Evolutionary conservation across 2,797 vertebrate species (phyloP).

Genomic region (Hydrophis major): DNA sequence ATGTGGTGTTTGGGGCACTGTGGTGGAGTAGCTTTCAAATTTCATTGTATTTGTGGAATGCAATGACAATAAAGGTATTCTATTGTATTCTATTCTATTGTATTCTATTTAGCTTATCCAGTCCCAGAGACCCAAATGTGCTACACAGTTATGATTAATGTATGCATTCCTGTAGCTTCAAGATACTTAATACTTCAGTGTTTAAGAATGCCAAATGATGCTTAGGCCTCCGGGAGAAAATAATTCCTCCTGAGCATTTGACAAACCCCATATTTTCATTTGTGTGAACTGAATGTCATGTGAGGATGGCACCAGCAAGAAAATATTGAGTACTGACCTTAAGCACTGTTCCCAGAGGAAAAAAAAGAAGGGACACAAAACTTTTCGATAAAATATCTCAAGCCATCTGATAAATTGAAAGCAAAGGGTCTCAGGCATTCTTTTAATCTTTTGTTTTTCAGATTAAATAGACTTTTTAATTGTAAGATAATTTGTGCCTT

Average conservation of each 20-base stretch:
- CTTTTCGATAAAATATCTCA: not conserved
- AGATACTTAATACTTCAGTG: not conserved
- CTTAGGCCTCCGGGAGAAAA: not conserved
- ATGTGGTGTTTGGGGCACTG: too few relatives aligned
- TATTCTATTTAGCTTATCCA: not conserved
- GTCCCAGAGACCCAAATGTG: not conserved
- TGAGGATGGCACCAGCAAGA: not conserved
- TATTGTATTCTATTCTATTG: too few relatives aligned
- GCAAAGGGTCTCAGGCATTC: not conserved
- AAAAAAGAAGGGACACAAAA: not conserved
- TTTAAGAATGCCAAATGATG: not conserved
- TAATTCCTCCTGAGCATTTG: not conserved
- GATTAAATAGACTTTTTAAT: not conserved
- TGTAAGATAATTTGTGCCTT: not conserved
- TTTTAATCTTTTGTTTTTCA: conserved; percentile 23
- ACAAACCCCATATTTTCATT: not conserved
- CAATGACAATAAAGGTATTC: too few relatives aligned
- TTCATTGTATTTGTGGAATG: too few relatives aligned
- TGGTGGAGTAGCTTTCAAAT: too few relatives aligned
- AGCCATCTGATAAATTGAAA: not conserved
- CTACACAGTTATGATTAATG: not conserved
- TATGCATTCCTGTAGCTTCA: not conserved
- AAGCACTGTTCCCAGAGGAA: not conserved
- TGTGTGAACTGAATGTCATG: not conserved
- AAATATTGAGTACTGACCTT: not conserved